These are phyloP conservation scores for Platygyra sinensis DNA, from an alignment of 64 coral and sea anemone genomes.

Conservation along the genomic window DNA sequence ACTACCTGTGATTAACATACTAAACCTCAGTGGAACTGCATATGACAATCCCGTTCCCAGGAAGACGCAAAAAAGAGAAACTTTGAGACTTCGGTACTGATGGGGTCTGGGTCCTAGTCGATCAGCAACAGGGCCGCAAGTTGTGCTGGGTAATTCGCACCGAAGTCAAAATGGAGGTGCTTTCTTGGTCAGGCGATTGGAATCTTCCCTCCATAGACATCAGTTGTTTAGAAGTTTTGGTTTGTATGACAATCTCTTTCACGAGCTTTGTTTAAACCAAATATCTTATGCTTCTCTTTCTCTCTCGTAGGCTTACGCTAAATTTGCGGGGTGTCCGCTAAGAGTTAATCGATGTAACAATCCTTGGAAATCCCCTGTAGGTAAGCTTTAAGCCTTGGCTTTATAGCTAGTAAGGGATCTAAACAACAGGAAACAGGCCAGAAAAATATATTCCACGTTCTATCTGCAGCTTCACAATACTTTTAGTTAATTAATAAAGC, in stretches of 20 bases:
- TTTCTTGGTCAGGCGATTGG: slow-evolving; percentile 81
- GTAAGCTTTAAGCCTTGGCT: slow-evolving; percentile 17
- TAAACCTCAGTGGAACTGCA: too few species aligned
- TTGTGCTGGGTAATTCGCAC: not conserved
- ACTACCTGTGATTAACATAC: not conserved
- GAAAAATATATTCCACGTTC: too few species aligned
- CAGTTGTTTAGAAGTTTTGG: slow-evolving; percentile 79
- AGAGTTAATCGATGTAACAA: slow-evolving; percentile 76
- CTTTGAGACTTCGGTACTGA: too few species aligned
- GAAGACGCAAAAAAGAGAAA: too few species aligned
- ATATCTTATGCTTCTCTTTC: not conserved
- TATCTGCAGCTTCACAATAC: too few species aligned
- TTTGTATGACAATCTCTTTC: not conserved
- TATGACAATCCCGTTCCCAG: too few species aligned
- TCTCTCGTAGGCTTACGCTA: slow-evolving; percentile 64
- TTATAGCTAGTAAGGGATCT: not conserved
- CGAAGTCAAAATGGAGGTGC: slow-evolving; percentile 64
- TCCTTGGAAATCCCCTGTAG: slow-evolving; percentile 78
- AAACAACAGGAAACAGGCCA: not conserved
- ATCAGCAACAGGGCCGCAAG: not conserved
- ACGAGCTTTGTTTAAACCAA: not conserved
- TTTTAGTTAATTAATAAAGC: too few species aligned
- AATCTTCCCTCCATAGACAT: slow-evolving; percentile 70
- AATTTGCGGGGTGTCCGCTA: slow-evolving; percentile 85
- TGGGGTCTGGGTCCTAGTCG: not conserved